Conservation (phyloP, 1,140 invertebrate genomes). For the Zeugodacus cucurbitae region DNA sequence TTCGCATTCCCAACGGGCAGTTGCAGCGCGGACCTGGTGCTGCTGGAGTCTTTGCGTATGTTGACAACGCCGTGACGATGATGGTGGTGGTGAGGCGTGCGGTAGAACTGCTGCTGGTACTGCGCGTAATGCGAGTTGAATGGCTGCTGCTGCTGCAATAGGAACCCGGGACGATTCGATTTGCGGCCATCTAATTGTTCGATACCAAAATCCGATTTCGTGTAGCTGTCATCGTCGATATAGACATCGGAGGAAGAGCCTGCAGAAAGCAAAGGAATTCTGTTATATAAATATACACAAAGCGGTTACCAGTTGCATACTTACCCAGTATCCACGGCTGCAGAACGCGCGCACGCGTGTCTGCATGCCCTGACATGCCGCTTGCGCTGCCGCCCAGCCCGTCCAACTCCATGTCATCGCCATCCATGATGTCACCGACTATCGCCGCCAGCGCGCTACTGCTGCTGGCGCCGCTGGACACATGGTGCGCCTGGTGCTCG, state of each 20-base stretch:
- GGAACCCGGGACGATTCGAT: neutral
- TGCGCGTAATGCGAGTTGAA: conserved; percentile 50
- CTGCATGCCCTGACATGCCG: conserved; percentile 42
- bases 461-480: conserved; percentile 29
- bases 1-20: conserved; percentile 60
- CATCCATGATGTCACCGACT: conserved; percentile 48
- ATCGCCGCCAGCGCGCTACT: conserved; percentile 39
- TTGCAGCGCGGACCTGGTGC: conserved; percentile 72
- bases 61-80: conserved; percentile 45
- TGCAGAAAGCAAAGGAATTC: neutral
- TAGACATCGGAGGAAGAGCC: conserved; percentile 64
- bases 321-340: conserved; percentile 61
- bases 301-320: neutral
- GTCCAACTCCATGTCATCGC: conserved; percentile 58
- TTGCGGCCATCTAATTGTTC: conserved; percentile 49
- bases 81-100: conserved; percentile 50
- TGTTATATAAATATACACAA: neutral
- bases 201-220: conserved; percentile 63
- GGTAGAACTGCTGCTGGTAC: conserved; percentile 49
- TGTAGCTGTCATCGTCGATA: conserved; percentile 62
- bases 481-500: conserved; percentile 45
- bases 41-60: conserved; percentile 71
- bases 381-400: conserved; percentile 50
- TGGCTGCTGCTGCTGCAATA: conserved; percentile 49
- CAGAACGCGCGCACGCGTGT: conserved; percentile 50